phyloP scores from a whole-genome alignment of 2,888 invertebrate species.

The Cryptus viduatorius region DNA sequence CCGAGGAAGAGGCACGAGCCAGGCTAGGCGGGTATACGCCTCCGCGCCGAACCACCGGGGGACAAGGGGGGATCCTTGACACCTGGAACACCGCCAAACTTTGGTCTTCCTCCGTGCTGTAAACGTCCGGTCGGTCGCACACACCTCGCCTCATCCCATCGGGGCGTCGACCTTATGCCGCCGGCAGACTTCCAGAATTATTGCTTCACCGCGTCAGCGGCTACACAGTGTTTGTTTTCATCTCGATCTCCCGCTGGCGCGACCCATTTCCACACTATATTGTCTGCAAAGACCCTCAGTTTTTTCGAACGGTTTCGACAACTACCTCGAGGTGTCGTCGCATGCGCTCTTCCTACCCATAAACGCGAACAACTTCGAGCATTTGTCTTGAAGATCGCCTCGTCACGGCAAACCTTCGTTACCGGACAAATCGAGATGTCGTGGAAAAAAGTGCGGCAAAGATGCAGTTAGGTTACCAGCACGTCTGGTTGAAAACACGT shows the following conservation, averaged over 20 bases:
- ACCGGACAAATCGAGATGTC: not conserved
- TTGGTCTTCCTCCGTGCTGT: slow-evolving; percentile 64
- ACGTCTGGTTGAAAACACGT: too few relatives aligned
- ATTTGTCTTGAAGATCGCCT: not conserved
- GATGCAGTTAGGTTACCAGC: not conserved
- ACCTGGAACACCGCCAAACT: slow-evolving; percentile 83
- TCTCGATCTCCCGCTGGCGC: slow-evolving; percentile 61
- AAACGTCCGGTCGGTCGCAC: slow-evolving; percentile 34
- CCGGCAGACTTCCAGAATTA: slow-evolving; percentile 83
- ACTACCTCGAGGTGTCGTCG: not conserved
- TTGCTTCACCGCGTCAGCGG: slow-evolving; percentile 81
- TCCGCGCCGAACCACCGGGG: slow-evolving; percentile 69
- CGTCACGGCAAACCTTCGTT: not conserved
- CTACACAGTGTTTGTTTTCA: slow-evolving; percentile 81
- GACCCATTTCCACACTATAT: slow-evolving; percentile 32
- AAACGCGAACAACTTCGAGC: too few relatives aligned
- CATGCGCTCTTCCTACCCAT: not conserved
- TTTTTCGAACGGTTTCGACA: slow-evolving; percentile 13
- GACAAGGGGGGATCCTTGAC: slow-evolving; percentile 78
- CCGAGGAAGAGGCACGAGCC: slow-evolving; percentile 73
- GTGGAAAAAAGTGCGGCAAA: not conserved
- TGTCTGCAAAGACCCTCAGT: not conserved
- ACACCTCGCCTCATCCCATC: slow-evolving; percentile 47
- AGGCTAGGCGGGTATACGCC: slow-evolving; percentile 72
- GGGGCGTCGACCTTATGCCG: slow-evolving; percentile 81